Evolutionary conservation across 1,140 invertebrate genomes (phyloP).

Genomic region (Drosophila malerkotliana): DNA sequence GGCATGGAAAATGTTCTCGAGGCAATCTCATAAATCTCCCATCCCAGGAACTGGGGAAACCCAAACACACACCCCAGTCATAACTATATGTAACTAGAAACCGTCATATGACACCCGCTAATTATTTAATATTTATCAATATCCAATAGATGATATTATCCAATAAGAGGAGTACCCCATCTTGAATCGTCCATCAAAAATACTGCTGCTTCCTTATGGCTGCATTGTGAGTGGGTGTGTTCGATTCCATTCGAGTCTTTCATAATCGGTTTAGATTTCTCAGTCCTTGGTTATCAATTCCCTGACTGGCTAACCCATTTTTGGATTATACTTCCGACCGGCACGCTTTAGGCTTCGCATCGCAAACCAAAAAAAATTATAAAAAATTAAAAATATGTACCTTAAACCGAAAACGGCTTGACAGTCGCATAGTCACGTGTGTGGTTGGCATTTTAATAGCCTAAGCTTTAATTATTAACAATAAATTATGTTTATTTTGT

Average conservation of each 20-base stretch:
- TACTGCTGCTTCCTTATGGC: background rate
- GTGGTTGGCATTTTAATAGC: conserved; percentile 59
- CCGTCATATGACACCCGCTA: background rate
- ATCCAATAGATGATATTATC: no score
- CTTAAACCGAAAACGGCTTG: conserved; percentile 3
- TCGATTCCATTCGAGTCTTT: background rate
- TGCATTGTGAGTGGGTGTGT: background rate
- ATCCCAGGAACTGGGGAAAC: background rate
- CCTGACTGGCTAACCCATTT: conserved; percentile 3
- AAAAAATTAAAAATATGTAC: background rate
- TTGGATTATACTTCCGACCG: background rate
- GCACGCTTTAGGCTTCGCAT: background rate
- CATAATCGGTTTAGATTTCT: background rate
- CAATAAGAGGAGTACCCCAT: background rate
- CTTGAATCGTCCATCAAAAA: background rate
- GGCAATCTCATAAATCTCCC: conserved; percentile 21
- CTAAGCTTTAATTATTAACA: conserved; percentile 48
- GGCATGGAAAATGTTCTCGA: background rate
- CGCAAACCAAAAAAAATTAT: background rate
- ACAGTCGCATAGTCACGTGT: conserved; percentile 46
- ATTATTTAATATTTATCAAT: no score
- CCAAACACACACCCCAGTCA: background rate
- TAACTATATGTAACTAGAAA: background rate
- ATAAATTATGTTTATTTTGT: conserved; percentile 74
- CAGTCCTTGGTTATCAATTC: conserved; percentile 1